A percentile compares a stretch with the other conserved stretches of the same genome.
These are phyloP conservation scores for Chelonus formosanus DNA, from an alignment of 2,888 invertebrate species.

Conservation along the genomic window DNA sequence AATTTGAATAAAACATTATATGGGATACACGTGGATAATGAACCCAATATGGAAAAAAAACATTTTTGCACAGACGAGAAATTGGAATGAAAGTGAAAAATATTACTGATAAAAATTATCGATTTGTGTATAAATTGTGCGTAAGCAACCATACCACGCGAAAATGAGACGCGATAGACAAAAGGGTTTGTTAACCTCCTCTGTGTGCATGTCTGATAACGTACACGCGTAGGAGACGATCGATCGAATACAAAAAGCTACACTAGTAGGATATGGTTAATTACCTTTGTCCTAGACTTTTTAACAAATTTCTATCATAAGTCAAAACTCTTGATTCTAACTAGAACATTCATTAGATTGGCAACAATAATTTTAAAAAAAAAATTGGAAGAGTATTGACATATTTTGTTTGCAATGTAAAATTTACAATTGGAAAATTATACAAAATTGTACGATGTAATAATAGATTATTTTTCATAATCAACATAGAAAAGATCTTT, in stretches of 20 bases:
- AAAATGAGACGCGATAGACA: constrained; percentile 31
- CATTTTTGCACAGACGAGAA: neutral
- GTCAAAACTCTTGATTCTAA: no score
- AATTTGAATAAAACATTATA: neutral
- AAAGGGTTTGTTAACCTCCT: constrained; percentile 50
- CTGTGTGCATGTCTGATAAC: constrained; percentile 41
- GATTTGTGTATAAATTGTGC: constrained; percentile 12
- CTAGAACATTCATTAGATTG: no score
- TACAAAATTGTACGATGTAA: no score
- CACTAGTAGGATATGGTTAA: constrained; percentile 39
- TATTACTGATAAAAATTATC: neutral
- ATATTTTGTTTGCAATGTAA: no score
- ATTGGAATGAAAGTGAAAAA: constrained; percentile 4
- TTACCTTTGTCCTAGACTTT: constrained; percentile 33
- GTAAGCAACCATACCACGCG: constrained; percentile 16
- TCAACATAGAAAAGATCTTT: no score
- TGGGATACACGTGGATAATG: constrained; percentile 13
- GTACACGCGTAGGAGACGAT: constrained; percentile 40
- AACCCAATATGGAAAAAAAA: constrained; percentile 22
- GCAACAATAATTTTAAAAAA: neutral
- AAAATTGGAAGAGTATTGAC: neutral
- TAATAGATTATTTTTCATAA: no score
- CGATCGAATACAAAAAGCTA: constrained; percentile 43
- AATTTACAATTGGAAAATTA: no score
- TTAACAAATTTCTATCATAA: neutral